Conservation (phyloP, 2,888 invertebrate species). For the Polietes domitor region DNA sequence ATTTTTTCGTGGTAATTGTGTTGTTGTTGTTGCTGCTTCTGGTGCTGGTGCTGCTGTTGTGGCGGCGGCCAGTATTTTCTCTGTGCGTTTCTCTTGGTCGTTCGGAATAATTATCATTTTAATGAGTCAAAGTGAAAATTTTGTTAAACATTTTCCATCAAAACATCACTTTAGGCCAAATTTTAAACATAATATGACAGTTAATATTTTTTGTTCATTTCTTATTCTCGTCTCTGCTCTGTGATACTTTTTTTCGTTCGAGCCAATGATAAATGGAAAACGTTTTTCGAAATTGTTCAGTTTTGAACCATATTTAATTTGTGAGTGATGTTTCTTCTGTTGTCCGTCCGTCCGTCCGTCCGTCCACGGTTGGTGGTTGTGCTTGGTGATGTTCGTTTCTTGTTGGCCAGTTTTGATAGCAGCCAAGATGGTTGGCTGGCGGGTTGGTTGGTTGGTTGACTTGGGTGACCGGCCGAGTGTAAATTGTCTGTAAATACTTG, state of each 20-base stretch:
- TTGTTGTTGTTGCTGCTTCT: conserved; percentile 19
- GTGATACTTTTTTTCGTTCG: conserved; percentile 19
- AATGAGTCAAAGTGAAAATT: conserved; percentile 76
- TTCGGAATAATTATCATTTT: conserved; percentile 77
- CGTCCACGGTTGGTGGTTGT: no score
- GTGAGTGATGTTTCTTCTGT: conserved; percentile 54
- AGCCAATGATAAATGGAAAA: conserved; percentile 75
- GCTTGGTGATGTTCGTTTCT: no score
- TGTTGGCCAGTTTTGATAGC: conserved; percentile 12
- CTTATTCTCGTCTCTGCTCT: conserved; percentile 56
- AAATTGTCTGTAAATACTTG: conserved; percentile 48
- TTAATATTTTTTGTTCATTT: conserved; percentile 68
- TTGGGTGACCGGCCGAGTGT: conserved; percentile 19
- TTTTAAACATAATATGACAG: conserved; percentile 78
- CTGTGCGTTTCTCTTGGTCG: conserved; percentile 66
- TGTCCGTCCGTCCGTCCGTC: not conserved
- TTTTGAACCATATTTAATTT: conserved; percentile 74
- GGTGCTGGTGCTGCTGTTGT: not conserved
- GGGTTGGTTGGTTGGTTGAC: conserved; percentile 4
- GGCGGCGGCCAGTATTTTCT: not conserved
- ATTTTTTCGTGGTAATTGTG: conserved; percentile 11
- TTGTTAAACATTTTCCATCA: conserved; percentile 72
- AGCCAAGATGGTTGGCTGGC: conserved; percentile 10
- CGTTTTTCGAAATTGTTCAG: conserved; percentile 70
- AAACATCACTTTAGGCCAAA: conserved; percentile 71